Base-by-base conservation (phyloP, 1,140 invertebrate species). In the Agrilus planipennis region DNA sequence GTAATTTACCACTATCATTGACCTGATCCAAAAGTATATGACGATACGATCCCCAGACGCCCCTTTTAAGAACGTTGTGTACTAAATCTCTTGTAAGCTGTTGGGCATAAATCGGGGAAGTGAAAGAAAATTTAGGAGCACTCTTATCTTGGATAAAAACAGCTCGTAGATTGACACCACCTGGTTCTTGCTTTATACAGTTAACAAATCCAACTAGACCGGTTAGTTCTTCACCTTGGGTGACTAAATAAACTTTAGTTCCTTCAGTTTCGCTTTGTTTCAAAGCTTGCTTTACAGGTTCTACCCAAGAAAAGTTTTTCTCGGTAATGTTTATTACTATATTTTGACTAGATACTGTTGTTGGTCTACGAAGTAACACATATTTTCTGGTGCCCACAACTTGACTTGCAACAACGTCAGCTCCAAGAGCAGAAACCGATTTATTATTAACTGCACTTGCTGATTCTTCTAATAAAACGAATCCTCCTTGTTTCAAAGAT, bases 161-260 rank as follows among this genome's bases (percentile, higher is more conserved):
- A 10, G 79, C 69, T 52, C 87, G 77, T 9, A 87, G 65, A 51
- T 76, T 77, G 31, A 73, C 64, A 34, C 88, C 88, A 34, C 84
- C 85, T 7, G 78, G 70, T 65, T 96, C 92, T 49, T 75, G 73
- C 50, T 81, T 79, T 27, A 97, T 67, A 60, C 93, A 97, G 50
- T 88, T 92, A 38, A 84, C 77, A 46, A 97, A 63, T 30, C 93
- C 93, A 32, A 94, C 64, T 17, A 91, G 70, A 38, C 93, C 91
- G 58, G 69, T 81, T 14, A 58, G 58, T 45, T 78, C 72, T 54
- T 82, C 75, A 0, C 69, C 70, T 56, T 81, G 71, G 34, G 70
- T 72, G n/a, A 84, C 73, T 5, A 89, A 58, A 54, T 88, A 76
- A 22, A 90, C 67, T 47, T 77, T 75, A 41, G 72, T 62, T 17